A percentile compares a stretch with the other conserved stretches of the same genome.
Conservation (phyloP, 2,797 vertebrate species). For the Heteromormyrus szaboi region DNA sequence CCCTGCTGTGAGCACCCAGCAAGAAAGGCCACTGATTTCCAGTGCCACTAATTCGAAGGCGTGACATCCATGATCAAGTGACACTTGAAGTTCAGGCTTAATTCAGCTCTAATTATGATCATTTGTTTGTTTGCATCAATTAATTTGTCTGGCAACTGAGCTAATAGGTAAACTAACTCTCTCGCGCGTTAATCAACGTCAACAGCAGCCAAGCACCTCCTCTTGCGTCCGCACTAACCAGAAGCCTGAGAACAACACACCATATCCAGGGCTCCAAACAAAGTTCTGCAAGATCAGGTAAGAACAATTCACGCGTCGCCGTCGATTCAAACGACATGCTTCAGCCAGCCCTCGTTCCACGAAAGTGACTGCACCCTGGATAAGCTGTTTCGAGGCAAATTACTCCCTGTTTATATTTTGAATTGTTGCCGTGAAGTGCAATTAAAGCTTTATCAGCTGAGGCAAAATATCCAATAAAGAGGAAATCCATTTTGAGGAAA, state of each 20-base stretch:
- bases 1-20: not conserved
- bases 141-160: constrained; percentile 33
- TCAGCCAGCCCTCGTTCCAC: constrained; percentile 14
- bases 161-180: constrained; percentile 22
- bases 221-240: not conserved
- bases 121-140: constrained; percentile 34
- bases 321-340: not conserved
- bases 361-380: not conserved
- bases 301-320: not conserved
- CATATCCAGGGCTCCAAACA: not conserved
- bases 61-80: not conserved
- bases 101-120: constrained; percentile 23
- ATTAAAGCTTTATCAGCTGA: constrained; percentile 31
- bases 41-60: not conserved
- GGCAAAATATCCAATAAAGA: constrained; percentile 23
- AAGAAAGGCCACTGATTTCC: not conserved
- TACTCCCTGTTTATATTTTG: constrained; percentile 28
- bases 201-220: constrained; percentile 29
- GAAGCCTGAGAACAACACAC: constrained; percentile 14
- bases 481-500: not conserved
- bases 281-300: constrained; percentile 5
- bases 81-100: constrained; percentile 12
- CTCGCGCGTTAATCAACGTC: constrained; percentile 33
- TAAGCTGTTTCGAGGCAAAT: constrained; percentile 19
- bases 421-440: constrained; percentile 28